A percentile compares a stretch with the other conserved stretches of the same genome.
phyloP scores from a whole-genome alignment of 2,113 vertebrate genomes.

The Mola mola region DNA sequence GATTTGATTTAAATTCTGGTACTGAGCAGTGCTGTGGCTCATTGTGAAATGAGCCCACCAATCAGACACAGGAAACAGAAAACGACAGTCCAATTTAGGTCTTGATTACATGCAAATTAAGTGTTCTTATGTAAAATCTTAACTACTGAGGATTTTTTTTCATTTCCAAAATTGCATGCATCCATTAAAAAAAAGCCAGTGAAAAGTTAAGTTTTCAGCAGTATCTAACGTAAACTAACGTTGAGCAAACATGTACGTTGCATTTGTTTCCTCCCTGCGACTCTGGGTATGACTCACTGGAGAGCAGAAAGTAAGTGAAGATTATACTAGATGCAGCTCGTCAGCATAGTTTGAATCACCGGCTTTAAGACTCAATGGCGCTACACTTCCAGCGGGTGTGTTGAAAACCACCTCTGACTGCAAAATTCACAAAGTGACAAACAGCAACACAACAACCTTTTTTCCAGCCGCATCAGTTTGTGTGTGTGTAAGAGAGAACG shows the following conservation, averaged over 20 bases:
- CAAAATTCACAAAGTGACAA: too few species aligned
- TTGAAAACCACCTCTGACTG: conserved; percentile 10
- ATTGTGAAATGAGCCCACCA: conserved; percentile 5
- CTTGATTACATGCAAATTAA: conserved; percentile 11
- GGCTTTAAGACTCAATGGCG: conserved; percentile 35
- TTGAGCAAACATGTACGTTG: conserved; percentile 10
- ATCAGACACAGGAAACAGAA: neutral
- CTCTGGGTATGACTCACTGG: conserved; percentile 38
- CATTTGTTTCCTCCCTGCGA: conserved; percentile 40
- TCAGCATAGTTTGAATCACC: conserved; percentile 6
- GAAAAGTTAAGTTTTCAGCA: neutral
- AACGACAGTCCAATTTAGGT: neutral
- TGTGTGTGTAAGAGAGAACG: conserved; percentile 1
- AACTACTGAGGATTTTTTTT: neutral
- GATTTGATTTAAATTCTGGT: too few species aligned
- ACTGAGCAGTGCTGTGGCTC: neutral
- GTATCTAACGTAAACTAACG: conserved; percentile 1
- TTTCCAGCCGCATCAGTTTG: neutral
- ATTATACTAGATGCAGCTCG: conserved; percentile 16
- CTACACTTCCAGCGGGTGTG: conserved; percentile 17
- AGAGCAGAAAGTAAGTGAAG: conserved; percentile 33
- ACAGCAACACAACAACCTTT: too few species aligned
- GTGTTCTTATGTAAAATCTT: neutral
- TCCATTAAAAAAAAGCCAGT: neutral
- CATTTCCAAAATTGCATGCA: neutral